Conservation (phyloP, 2,113 vertebrate species). For the Python bivittatus region DNA sequence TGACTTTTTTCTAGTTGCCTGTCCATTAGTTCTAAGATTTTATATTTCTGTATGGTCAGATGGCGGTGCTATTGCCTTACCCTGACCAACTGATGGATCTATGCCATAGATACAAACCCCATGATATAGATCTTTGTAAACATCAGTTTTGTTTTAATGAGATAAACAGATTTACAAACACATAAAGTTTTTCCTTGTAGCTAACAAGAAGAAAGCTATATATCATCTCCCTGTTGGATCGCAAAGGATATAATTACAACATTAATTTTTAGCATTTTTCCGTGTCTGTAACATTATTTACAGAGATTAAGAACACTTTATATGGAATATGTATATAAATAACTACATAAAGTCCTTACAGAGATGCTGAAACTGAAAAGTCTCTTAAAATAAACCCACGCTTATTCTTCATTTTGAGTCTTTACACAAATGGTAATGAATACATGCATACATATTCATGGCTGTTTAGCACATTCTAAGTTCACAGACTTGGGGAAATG, state of each 20-base stretch:
- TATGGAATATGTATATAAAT: background rate
- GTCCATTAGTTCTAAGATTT: background rate
- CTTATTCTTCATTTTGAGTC: constrained; percentile 53
- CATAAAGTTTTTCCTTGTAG: background rate
- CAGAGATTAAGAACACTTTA: background rate
- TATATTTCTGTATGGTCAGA: background rate
- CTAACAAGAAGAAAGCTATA: background rate
- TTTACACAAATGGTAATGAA: constrained; percentile 50
- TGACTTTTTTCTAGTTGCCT: no score
- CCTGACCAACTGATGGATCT: background rate
- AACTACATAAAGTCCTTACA: constrained; percentile 32
- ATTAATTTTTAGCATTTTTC: background rate
- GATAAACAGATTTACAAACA: background rate
- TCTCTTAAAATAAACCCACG: constrained; percentile 17
- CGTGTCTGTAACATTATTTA: background rate
- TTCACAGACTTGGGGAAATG: constrained; percentile 61
- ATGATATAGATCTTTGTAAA: background rate
- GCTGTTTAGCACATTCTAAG: constrained; percentile 46
- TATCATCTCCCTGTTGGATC: background rate
- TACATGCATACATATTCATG: constrained; percentile 61
- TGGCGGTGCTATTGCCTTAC: background rate
- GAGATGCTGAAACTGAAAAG: constrained; percentile 41
- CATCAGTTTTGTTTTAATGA: background rate
- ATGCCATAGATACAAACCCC: background rate
- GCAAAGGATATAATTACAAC: background rate